phyloP scores from a whole-genome alignment of 2,797 vertebrate genomes.

The Sardinella longiceps region DNA sequence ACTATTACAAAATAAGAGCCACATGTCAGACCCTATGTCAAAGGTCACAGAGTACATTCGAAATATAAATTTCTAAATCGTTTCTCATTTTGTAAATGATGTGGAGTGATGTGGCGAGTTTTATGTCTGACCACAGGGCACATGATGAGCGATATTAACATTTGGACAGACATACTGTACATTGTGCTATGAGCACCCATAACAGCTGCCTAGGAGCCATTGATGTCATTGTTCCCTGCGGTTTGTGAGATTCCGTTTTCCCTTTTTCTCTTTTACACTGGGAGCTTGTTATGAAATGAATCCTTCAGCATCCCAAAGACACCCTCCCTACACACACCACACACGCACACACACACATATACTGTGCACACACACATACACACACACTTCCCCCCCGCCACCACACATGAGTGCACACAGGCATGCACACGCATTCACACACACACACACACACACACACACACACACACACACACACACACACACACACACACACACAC shows the following conservation, averaged over 20 bases:
- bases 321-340: neutral
- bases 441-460: neutral
- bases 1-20: neutral
- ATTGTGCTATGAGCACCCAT: neutral
- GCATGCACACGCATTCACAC: neutral
- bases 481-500: neutral
- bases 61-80: neutral
- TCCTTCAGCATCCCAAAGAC: neutral
- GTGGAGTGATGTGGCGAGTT: neutral
- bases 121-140: slow-evolving; percentile 6
- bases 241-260: neutral
- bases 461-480: neutral
- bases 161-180: neutral
- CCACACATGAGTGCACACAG: neutral
- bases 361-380: neutral
- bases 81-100: neutral
- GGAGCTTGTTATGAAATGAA: neutral
- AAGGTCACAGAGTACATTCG: neutral
- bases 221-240: neutral
- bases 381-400: neutral
- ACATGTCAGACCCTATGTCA: neutral
- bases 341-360: neutral
- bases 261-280: neutral
- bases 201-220: neutral
- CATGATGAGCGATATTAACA: neutral